Evolutionary conservation across 2,888 invertebrate species (phyloP).

Genomic region (Apodemia duryi): DNA sequence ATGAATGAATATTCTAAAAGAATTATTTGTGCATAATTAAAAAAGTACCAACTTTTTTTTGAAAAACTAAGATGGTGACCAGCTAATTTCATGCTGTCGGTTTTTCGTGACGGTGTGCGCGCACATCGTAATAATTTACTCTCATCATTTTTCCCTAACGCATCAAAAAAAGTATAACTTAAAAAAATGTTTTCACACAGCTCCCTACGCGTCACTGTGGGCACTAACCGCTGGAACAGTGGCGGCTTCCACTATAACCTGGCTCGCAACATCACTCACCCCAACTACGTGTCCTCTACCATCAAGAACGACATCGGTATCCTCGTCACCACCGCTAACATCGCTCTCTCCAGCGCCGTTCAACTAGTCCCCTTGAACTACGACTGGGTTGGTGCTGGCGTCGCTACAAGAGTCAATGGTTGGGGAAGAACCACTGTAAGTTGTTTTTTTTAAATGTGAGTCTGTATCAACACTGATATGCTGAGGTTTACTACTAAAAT

Average conservation of each 20-base stretch:
- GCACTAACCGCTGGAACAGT: slow-evolving; percentile 51
- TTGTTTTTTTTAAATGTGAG: neutral
- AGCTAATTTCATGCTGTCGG: too few species aligned
- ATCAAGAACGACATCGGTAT: slow-evolving; percentile 44
- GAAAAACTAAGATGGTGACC: too few species aligned
- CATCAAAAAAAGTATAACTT: too few species aligned
- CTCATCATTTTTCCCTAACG: too few species aligned
- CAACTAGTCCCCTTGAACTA: slow-evolving; percentile 29
- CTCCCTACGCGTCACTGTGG: slow-evolving; percentile 47
- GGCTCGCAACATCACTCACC: slow-evolving; percentile 50
- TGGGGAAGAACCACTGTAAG: slow-evolving; percentile 41
- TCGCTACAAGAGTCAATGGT: slow-evolving; percentile 36
- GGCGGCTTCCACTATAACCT: slow-evolving; percentile 42
- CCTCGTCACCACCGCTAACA: slow-evolving; percentile 30
- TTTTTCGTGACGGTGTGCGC: too few species aligned
- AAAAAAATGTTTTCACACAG: slow-evolving; percentile 31
- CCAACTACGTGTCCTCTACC: slow-evolving; percentile 39
- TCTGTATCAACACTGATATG: too few species aligned
- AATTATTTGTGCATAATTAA: too few species aligned
- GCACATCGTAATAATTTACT: too few species aligned
- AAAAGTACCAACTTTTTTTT: too few species aligned
- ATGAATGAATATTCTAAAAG: too few species aligned
- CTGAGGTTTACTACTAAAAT: too few species aligned
- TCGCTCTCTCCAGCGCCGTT: slow-evolving; percentile 27
- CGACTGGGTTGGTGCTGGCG: slow-evolving; percentile 31